Conservation (phyloP, 2,113 vertebrate species). For the Ceratotherium simum region DNA sequence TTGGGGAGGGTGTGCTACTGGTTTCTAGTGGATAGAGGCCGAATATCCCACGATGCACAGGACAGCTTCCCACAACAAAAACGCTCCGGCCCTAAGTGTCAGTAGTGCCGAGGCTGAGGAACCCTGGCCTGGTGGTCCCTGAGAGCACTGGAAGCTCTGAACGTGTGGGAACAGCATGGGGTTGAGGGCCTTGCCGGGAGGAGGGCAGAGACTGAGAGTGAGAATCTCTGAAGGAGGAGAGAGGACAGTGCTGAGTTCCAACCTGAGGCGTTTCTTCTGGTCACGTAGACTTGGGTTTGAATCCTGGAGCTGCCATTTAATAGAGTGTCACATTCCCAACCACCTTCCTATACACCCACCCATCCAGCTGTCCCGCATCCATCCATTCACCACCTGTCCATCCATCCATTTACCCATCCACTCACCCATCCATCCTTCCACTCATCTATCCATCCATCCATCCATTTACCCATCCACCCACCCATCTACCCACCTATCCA, state of each 20-base stretch:
- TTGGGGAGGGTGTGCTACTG: neutral
- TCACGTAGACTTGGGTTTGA: neutral
- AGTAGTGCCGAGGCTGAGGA: neutral
- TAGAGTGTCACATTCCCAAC: neutral
- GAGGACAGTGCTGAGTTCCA: neutral
- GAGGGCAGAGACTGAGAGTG: conserved; percentile 57
- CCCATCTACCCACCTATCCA: no score
- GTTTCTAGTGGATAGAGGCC: neutral
- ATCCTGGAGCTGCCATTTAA: no score
- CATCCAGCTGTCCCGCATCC: no score
- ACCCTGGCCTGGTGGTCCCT: neutral
- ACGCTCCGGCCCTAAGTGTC: neutral
- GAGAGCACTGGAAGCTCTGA: neutral
- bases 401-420: no score
- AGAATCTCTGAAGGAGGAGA: conserved; percentile 20
- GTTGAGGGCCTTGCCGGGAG: neutral
- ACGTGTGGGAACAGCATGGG: neutral
- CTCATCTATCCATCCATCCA: neutral
- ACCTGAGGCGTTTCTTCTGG: neutral
- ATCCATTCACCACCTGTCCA: no score
- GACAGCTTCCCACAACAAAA: neutral
- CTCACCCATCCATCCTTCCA: no score
- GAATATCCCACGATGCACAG: neutral
- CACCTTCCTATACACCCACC: no score
- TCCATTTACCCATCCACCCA: neutral